A percentile compares a stretch with the other conserved stretches of the same genome.
These are phyloP conservation scores for Caenorhabditis drosophilae DNA, from an alignment of 2,888 invertebrate species.

Conservation along the genomic window DNA sequence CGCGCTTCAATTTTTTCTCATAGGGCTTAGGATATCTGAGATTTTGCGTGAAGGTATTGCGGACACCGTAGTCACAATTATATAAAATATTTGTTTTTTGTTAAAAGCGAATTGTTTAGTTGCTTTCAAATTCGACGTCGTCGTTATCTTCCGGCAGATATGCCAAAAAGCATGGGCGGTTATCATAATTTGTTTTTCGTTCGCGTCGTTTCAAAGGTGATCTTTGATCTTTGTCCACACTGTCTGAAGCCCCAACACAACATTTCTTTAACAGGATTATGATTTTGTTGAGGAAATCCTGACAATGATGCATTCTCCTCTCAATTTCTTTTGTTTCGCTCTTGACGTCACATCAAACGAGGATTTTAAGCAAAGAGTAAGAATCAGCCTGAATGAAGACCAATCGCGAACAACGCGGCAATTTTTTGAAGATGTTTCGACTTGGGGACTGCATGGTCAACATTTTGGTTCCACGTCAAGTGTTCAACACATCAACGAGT, in stretches of 20 bases:
- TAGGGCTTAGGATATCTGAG: too few species aligned
- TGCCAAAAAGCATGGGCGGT: slow-evolving; percentile 44
- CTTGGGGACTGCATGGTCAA: slow-evolving; percentile 42
- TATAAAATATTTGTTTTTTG: too few species aligned
- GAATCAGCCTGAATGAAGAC: slow-evolving; percentile 6
- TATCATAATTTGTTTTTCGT: slow-evolving; percentile 44
- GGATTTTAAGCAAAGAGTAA: slow-evolving; percentile 30
- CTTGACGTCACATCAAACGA: slow-evolving; percentile 24
- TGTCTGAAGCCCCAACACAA: background rate
- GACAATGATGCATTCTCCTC: slow-evolving; percentile 45
- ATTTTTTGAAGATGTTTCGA: slow-evolving; percentile 35
- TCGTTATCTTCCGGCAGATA: slow-evolving; percentile 38
- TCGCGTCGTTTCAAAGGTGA: slow-evolving; percentile 37
- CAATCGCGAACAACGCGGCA: background rate
- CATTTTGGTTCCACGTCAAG: slow-evolving; percentile 32
- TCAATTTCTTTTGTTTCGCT: slow-evolving; percentile 45
- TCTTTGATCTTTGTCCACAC: background rate
- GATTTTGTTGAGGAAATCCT: slow-evolving; percentile 44
- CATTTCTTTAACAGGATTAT: slow-evolving; percentile 23
- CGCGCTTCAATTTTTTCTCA: too few species aligned
- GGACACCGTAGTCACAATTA: too few species aligned
- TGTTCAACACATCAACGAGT: slow-evolving; percentile 34
- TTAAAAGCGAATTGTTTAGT: slow-evolving; percentile 31
- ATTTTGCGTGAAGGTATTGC: too few species aligned
- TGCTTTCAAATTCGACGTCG: slow-evolving; percentile 42